These are phyloP conservation scores for Argya squamiceps DNA, from an alignment of 2,797 vertebrate species.

Conservation along the genomic window DNA sequence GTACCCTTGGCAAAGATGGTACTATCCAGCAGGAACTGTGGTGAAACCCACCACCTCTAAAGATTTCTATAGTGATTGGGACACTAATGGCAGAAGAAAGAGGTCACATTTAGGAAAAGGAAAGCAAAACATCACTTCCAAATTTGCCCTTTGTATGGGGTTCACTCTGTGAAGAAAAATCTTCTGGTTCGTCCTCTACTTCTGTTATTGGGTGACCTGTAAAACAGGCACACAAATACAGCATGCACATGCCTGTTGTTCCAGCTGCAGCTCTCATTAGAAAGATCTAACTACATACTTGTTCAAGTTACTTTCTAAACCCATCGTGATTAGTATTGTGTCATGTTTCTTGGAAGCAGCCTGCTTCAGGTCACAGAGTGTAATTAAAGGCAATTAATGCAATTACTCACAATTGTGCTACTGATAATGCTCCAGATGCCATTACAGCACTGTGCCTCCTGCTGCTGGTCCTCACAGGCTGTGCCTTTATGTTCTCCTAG, in stretches of 20 bases:
- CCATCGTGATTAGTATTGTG: not conserved
- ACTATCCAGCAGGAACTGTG: not conserved
- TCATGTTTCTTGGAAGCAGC: conserved; percentile 43
- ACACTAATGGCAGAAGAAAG: not conserved
- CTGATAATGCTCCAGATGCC: conserved; percentile 47
- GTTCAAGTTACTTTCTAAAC: conserved; percentile 32
- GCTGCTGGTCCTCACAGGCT: not conserved
- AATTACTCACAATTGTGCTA: conserved; percentile 50
- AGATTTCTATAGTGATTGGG: not conserved
- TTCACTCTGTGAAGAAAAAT: not conserved
- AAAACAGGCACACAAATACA: not conserved
- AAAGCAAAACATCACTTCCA: not conserved
- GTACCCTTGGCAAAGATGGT: not conserved
- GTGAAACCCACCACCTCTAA: not conserved
- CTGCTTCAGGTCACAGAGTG: conserved; percentile 35
- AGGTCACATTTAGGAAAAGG: not conserved
- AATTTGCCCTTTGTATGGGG: not conserved
- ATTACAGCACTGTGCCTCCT: not conserved
- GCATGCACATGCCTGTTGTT: fast-evolving
- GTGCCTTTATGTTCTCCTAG: not conserved
- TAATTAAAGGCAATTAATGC: conserved; percentile 69
- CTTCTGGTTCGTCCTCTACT: not conserved
- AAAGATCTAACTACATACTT: not conserved
- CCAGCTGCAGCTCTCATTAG: not conserved
- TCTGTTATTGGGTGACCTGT: not conserved